Evolutionary conservation across 2,113 vertebrate genomes (phyloP), one percentile per base, ranked within the genome.

Genomic region (Passerina amoena): DNA sequence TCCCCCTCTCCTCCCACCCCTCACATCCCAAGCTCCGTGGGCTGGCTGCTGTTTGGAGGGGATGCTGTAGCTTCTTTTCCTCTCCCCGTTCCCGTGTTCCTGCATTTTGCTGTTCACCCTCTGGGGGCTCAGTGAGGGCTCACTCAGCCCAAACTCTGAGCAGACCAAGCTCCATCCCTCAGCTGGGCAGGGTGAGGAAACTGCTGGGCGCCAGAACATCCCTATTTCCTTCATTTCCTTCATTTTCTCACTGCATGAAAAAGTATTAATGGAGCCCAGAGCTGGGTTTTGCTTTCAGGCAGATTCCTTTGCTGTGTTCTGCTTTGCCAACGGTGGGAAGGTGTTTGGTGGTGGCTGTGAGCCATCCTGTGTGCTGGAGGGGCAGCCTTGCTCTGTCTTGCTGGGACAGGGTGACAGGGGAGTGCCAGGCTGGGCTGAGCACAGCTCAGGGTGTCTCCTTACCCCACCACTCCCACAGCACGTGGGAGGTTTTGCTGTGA

Each of bases 21-120:
- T 21, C 0, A 8, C n/a, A 79, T 85, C 78, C 95, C 40, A 33
- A 94, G 95, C 76, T 97, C 59, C 8, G 4, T 82, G 68, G 73
- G 86, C 94, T 93, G 93, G 83, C 96, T 97, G 92, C 71, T 93
- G 61, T 63, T 86, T 66, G 56, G 35, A 82, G 86, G 94, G 90
- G 61, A 57, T 94, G 68, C 69, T 37, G 57, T 68, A 38, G 19
- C 88, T 95, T 88, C 60, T 78, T 75, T 33, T 54, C 72, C 63
- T 69, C 69, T 75, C 78, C 65, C 82, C 1, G 0, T 54, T 50
- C 18, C 53, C 25, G 30, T 1, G 0, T 60, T 63, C 16, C 30
- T 76, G 17, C 56, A 10, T 82, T 85, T 53, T 88, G 65, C 66
- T 38, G 30, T 19, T 82, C 59, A 15, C 27, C 45, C 88, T 79